Base-by-base conservation (phyloP, 2,113 vertebrate species). In the Ranitomeya variabilis region DNA sequence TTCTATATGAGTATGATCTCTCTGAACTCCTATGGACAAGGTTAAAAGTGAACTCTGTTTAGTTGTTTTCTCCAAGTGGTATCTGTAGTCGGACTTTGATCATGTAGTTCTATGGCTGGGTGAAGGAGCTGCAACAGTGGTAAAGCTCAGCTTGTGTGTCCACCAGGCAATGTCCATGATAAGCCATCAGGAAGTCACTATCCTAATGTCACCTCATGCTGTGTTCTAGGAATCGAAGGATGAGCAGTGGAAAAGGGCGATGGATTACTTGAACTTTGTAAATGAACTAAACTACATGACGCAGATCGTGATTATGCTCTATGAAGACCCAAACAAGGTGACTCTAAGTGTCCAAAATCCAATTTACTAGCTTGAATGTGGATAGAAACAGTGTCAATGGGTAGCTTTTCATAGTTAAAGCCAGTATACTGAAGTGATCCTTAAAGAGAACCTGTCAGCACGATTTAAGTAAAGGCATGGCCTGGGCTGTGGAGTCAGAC, bases 201-300 rank as follows among this genome's bases (percentile, higher is more conserved):
- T 71, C n/a, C 0, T 76, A 21, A 7, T 89, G 88, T 84, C 14
- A 7, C 89, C 87, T 84, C 14, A 1, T 80, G 1, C 71, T 87
- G 15, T 14, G 12, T 80, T 67, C 89, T 90, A 97, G 97, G 96
- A 96, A 82, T 94, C 95, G 83, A 97, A 96, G 92, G 97, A 97
- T 91, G 97, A 97, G 59, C 97, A 97, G 76, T 97, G 97, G 97
- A 97, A 96, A 92, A 94, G 97, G 91, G 97, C 97, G 86, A 97
- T 97, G 97, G 96, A 97, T 91, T 97, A 97, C 90, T 94, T 97
- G 62, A 97, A 96, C 90, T 93, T 97, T 90, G 96, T 97, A 89
- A 97, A 93, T 91, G 97, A 97, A 89, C 96, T 97, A 82, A 97
- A 97, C 94, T 97, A 97, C 91, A 97, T 97, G 97, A 97, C 97